These are phyloP conservation scores for Chymomyza amoena DNA, from an alignment of 2,888 invertebrate species.

Conservation along the genomic window DNA sequence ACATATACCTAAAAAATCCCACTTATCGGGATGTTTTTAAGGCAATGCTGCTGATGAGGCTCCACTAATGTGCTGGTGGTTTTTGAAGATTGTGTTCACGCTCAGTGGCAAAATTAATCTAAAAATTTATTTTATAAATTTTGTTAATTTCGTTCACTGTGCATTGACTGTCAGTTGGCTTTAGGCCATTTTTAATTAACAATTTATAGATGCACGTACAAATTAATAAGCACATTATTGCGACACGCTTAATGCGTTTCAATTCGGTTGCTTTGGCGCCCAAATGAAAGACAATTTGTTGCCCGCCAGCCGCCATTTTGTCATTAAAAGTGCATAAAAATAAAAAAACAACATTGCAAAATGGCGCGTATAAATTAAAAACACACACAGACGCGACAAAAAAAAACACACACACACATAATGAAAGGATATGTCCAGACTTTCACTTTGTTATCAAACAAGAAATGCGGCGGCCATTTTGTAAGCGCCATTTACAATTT, in stretches of 20 bases:
- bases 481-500: not conserved
- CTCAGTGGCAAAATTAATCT: too few relatives aligned
- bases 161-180: not conserved
- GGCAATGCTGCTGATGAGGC: too few relatives aligned
- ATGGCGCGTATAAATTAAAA: conserved; percentile 36
- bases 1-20: too few relatives aligned
- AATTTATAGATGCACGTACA: conserved; percentile 8
- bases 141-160: too few relatives aligned
- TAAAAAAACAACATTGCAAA: conserved; percentile 13
- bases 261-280: conserved; percentile 10
- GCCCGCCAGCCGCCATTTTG: conserved; percentile 31
- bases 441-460: conserved; percentile 59
- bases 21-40: too few relatives aligned
- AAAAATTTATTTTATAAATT: too few relatives aligned
- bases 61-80: too few relatives aligned
- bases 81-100: too few relatives aligned
- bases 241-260: conserved; percentile 30
- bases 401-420: too few relatives aligned
- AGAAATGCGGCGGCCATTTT: not conserved
- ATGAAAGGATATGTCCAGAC: conserved; percentile 29
- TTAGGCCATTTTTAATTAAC: conserved; percentile 20
- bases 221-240: conserved; percentile 53
- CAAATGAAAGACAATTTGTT: not conserved
- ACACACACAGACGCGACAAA: too few relatives aligned
- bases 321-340: conserved; percentile 49